Conservation (phyloP, 2,797 vertebrate species). For the Eospalax fontanierii region DNA sequence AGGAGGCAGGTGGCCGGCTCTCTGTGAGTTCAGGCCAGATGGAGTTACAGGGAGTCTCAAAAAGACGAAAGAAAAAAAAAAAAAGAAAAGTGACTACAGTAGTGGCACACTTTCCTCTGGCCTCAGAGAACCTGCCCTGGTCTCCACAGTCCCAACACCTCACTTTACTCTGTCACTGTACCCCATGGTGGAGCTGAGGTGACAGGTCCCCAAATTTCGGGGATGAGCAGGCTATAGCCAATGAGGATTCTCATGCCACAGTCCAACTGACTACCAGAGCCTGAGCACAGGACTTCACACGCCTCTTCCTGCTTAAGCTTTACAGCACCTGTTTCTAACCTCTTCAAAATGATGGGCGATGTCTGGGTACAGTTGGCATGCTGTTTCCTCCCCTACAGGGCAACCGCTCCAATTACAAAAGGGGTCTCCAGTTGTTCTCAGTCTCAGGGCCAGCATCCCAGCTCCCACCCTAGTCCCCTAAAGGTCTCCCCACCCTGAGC, state of each 20-base stretch:
- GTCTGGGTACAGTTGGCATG: not conserved
- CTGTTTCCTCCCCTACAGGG: not conserved
- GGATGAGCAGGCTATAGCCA: not conserved
- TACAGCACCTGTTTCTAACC: not conserved
- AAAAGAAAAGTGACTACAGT: no score
- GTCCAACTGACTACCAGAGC: not conserved
- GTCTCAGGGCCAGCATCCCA: not conserved
- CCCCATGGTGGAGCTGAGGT: not conserved
- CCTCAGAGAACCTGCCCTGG: not conserved
- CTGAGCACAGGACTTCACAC: not conserved
- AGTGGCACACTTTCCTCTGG: not conserved
- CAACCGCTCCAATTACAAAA: not conserved
- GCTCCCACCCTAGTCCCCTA: not conserved
- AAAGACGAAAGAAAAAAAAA: no score
- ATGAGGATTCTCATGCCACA: not conserved
- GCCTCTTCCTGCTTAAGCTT: not conserved
- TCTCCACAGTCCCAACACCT: not conserved
- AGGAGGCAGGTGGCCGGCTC: no score
- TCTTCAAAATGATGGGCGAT: not conserved
- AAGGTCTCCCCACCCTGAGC: not conserved
- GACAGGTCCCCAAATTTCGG: not conserved
- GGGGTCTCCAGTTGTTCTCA: not conserved
- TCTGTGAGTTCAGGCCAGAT: no score
- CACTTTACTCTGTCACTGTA: not conserved
- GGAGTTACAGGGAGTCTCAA: no score